phyloP scores from a whole-genome alignment of 2,797 vertebrate genomes.

The Onychomys leucogaster region DNA sequence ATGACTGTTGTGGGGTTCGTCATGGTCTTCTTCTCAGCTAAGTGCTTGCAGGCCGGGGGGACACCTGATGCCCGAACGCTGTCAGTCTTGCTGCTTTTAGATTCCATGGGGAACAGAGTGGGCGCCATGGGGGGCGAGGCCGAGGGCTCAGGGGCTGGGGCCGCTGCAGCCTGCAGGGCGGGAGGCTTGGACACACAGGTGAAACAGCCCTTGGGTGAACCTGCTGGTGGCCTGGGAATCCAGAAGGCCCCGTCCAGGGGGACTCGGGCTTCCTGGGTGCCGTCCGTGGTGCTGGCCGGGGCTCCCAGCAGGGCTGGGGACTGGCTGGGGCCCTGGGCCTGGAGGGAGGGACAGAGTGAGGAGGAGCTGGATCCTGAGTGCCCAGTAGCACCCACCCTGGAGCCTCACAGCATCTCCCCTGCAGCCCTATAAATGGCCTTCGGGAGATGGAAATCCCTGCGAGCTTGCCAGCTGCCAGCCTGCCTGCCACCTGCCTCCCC shows the following conservation, averaged over 20 bases:
- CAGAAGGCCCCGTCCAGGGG: constrained; percentile 89
- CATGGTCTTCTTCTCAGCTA: constrained; percentile 89
- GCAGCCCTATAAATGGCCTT: not conserved
- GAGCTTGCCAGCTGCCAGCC: constrained; percentile 49
- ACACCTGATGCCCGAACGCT: constrained; percentile 80
- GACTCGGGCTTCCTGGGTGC: constrained; percentile 86
- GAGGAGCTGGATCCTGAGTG: constrained; percentile 52
- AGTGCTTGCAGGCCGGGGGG: constrained; percentile 87
- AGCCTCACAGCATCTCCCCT: constrained; percentile 8
- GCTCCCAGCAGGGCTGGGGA: constrained; percentile 85
- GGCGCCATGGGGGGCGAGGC: constrained; percentile 85
- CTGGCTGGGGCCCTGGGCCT: constrained; percentile 85
- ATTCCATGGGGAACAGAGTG: constrained; percentile 88
- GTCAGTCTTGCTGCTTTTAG: constrained; percentile 88
- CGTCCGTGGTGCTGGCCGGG: constrained; percentile 88
- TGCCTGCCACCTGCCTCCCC: constrained; percentile 69
- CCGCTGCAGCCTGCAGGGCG: constrained; percentile 75
- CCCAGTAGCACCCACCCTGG: not conserved
- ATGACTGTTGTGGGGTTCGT: constrained; percentile 88
- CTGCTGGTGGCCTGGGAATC: constrained; percentile 85
- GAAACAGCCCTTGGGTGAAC: constrained; percentile 86
- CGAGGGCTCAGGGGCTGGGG: constrained; percentile 59
- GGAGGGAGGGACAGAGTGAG: constrained; percentile 47
- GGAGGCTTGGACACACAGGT: constrained; percentile 88
- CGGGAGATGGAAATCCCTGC: not conserved